phyloP scores from a whole-genome alignment of 2,888 invertebrate species.

The Chrysolina haemoptera region DNA sequence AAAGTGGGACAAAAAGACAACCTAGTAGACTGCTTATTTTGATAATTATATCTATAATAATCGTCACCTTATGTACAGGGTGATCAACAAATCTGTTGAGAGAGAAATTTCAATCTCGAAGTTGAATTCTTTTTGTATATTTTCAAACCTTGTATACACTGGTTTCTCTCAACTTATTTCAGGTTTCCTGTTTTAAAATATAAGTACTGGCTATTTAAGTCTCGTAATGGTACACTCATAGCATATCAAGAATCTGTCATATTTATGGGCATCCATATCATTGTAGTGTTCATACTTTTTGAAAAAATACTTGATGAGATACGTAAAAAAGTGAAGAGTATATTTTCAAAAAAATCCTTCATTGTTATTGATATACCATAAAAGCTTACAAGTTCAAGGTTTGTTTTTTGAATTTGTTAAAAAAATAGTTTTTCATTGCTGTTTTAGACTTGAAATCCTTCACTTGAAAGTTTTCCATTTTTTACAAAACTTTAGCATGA shows the following conservation, averaged over 20 bases:
- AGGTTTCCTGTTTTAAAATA: neutral
- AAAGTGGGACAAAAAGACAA: slow-evolving; percentile 8
- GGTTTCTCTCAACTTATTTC: neutral
- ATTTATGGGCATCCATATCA: slow-evolving; percentile 37
- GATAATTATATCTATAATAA: neutral
- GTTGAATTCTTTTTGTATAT: neutral
- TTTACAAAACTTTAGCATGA: slow-evolving; percentile 23
- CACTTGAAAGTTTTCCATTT: neutral
- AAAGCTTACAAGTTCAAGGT: neutral
- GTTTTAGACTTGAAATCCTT: neutral
- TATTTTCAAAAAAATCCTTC: slow-evolving; percentile 2
- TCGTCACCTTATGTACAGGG: neutral
- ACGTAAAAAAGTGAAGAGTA: neutral
- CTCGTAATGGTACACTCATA: slow-evolving; percentile 26
- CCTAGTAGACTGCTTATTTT: slow-evolving; percentile 13
- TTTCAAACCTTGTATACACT: neutral
- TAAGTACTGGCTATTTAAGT: slow-evolving; percentile 13
- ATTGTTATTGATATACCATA: neutral
- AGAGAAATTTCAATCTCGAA: no score
- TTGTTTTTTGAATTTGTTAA: neutral
- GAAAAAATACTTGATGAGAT: slow-evolving; percentile 15
- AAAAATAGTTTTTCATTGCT: neutral
- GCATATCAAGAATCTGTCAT: slow-evolving; percentile 39
- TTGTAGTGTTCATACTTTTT: slow-evolving; percentile 38
- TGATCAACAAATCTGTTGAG: neutral